A percentile compares a stretch with the other conserved stretches of the same genome.
Conservation (phyloP, 2,888 invertebrate genomes). For the Conops quadrifasciatus region DNA sequence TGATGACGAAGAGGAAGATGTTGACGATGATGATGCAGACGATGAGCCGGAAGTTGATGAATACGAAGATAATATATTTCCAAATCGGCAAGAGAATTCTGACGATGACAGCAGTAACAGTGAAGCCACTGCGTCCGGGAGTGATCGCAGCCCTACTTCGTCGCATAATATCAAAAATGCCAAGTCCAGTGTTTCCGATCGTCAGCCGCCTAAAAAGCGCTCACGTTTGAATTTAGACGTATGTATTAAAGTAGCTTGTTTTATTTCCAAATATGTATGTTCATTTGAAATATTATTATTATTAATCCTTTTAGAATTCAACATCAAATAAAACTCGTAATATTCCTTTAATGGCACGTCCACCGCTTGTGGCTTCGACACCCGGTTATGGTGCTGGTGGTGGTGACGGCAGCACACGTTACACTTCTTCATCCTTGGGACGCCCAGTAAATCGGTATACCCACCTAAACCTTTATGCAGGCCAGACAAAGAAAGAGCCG, state of each 20-base stretch:
- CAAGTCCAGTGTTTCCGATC: slow-evolving; percentile 23
- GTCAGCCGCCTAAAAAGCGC: slow-evolving; percentile 46
- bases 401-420: slow-evolving; percentile 35
- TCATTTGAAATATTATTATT: not conserved
- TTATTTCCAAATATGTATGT: no score
- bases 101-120: slow-evolving; percentile 49
- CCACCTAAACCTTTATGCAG: slow-evolving; percentile 50
- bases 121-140: slow-evolving; percentile 39
- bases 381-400: slow-evolving; percentile 37
- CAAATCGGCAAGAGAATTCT: slow-evolving; percentile 39
- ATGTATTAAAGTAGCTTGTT: slow-evolving; percentile 30
- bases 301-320: slow-evolving; percentile 1
- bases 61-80: slow-evolving; percentile 44
- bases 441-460: slow-evolving; percentile 42
- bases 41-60: slow-evolving; percentile 49
- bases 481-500: slow-evolving; percentile 52
- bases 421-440: slow-evolving; percentile 42
- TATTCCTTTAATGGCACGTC: slow-evolving; percentile 45
- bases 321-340: slow-evolving; percentile 36
- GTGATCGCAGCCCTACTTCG: no score
- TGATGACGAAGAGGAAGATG: slow-evolving; percentile 48
- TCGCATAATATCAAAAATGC: slow-evolving; percentile 28
- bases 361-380: slow-evolving; percentile 46
- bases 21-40: slow-evolving; percentile 49
- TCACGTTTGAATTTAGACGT: slow-evolving; percentile 46